Evolutionary conservation across 2,113 vertebrate genomes (phyloP), one percentile per base, ranked within the genome.

Genomic region (Cairina moschata): DNA sequence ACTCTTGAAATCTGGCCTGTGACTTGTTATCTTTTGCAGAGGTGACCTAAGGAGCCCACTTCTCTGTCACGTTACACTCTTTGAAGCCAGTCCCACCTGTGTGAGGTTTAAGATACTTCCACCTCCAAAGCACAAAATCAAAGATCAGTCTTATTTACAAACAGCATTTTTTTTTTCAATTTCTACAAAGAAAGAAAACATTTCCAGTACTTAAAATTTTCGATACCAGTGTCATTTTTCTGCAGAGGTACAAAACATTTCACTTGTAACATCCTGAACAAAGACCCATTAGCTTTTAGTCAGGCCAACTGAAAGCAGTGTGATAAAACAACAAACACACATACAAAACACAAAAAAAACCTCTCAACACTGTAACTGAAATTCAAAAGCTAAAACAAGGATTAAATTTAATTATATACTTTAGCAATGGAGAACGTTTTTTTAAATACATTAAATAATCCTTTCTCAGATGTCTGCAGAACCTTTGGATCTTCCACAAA

Each of bases 331-430:
- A 34, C 3, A 23, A 25, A 6, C 9, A 22, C 13, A 68, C 5
- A 9, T 5, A 50, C 5, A 23, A 65, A 71, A 75, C 71, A 60
- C 84, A 60, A 42, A 48, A 48, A 66, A n/a, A 26, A 14, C 5
- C 2, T 34, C n/a, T 13, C 7, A n/a, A 12, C 12, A 59, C 14
- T 69, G 3, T 92, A 92, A 94, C 90, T 69, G 52, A 14, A 88
- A 97, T 66, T 17, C 63, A 75, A 93, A 96, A 91, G 29, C 17
- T 76, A 48, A 94, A 96, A 36, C 12, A 16, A 34, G 44, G 38
- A 95, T 95, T 88, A 93, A 60, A 86, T 86, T 91, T 93, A 93
- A 91, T 95, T 94, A 69, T 69, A 67, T 16, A 32, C 73, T 93
- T 91, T 85, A 93, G 93, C 31, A 91, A 59, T 59, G 36, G 22